Evolutionary conservation across 2,888 invertebrate genomes (phyloP).

Genomic region (Aquatica leii): DNA sequence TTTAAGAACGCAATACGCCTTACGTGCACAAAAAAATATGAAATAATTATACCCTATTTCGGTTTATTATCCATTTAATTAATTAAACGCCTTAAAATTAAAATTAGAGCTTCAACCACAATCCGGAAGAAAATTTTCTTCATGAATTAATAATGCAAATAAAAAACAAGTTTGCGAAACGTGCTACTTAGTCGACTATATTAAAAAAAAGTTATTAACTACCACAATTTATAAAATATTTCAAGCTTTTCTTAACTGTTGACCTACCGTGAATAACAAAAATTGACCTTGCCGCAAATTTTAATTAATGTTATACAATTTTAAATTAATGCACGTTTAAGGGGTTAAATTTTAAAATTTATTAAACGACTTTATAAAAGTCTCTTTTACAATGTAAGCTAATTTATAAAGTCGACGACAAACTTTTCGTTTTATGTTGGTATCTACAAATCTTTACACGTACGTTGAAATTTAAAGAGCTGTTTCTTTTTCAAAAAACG

Average conservation of each 20-base stretch:
- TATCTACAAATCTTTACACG: too few species aligned
- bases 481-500: too few species aligned
- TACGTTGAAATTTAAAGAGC: too few species aligned
- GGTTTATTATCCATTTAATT: constrained; percentile 24
- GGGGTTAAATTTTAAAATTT: constrained; percentile 1
- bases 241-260: constrained; percentile 6
- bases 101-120: constrained; percentile 24
- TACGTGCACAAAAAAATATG: too few species aligned
- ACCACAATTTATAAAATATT: constrained; percentile 10
- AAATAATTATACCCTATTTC: too few species aligned
- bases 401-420: not conserved
- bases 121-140: constrained; percentile 27
- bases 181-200: constrained; percentile 1
- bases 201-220: constrained; percentile 6
- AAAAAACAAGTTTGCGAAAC: constrained; percentile 17
- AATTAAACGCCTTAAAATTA: constrained; percentile 27
- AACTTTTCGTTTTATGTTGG: not conserved
- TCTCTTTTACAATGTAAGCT: not conserved
- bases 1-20: too few species aligned
- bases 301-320: constrained; percentile 10
- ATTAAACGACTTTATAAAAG: not conserved
- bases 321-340: constrained; percentile 10
- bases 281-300: constrained; percentile 11
- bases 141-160: constrained; percentile 25
- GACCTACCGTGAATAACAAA: constrained; percentile 11